Evolutionary conservation across 1,140 invertebrate species (phyloP).

Genomic region (Pristionchus pacificus): DNA sequence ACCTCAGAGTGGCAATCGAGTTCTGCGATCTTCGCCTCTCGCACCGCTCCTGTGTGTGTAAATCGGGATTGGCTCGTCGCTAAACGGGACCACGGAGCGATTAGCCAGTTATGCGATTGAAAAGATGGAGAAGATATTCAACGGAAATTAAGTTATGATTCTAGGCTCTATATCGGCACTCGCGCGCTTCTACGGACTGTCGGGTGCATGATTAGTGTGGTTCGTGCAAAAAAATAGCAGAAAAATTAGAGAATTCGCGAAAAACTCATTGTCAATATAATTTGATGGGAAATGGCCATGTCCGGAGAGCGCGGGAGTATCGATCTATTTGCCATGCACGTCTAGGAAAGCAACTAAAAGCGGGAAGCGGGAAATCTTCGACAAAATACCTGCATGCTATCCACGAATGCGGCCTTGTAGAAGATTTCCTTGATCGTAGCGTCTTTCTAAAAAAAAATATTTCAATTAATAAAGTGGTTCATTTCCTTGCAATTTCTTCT

Average conservation of each 20-base stretch:
- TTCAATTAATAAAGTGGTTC: conserved; percentile 17
- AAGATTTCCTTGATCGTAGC: conserved; percentile 44
- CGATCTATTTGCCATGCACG: background rate
- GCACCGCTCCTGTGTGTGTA: background rate
- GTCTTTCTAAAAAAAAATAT: conserved; percentile 43
- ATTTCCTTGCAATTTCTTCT: background rate
- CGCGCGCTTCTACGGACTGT: too few relatives aligned
- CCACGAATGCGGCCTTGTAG: conserved; percentile 50
- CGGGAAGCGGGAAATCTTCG: conserved; percentile 15
- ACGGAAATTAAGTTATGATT: too few relatives aligned
- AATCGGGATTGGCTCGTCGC: too few relatives aligned
- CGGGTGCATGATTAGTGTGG: too few relatives aligned
- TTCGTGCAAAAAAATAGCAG: too few relatives aligned
- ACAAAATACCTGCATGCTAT: conserved; percentile 42
- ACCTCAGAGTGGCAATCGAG: background rate
- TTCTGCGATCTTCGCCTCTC: background rate
- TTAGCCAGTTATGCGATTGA: too few relatives aligned
- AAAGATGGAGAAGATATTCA: too few relatives aligned
- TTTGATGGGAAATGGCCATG: background rate
- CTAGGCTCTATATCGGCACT: too few relatives aligned
- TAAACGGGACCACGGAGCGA: too few relatives aligned
- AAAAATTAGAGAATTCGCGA: background rate
- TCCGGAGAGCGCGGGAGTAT: background rate
- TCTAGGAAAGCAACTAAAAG: background rate
- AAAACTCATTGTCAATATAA: too few relatives aligned